phyloP scores from a whole-genome alignment of 37 sponge, comb jelly and placozoan species.

The Mnemiopsis leidyi region DNA sequence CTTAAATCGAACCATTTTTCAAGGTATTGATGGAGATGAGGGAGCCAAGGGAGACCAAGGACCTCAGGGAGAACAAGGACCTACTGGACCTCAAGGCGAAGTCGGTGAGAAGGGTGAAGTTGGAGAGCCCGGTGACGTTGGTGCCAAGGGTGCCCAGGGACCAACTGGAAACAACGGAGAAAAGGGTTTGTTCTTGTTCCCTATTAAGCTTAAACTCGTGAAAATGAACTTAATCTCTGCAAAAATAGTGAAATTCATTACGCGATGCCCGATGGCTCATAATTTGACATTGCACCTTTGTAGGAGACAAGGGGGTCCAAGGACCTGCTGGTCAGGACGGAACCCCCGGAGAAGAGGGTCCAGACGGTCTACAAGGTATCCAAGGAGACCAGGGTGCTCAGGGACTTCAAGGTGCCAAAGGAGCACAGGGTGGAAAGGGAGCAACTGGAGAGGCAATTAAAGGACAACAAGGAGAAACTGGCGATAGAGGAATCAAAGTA shows the following conservation, averaged over 20 bases:
- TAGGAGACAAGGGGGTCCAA: neutral
- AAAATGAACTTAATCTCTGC: too few species aligned
- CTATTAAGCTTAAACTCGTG: too few species aligned
- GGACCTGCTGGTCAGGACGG: neutral
- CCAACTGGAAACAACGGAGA: neutral
- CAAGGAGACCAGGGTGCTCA: constrained; percentile 35
- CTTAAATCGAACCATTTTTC: too few species aligned
- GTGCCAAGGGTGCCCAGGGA: constrained; percentile 8
- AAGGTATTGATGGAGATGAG: neutral
- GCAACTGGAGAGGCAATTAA: neutral
- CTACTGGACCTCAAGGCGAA: neutral
- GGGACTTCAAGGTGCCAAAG: constrained; percentile 51
- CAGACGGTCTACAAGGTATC: neutral
- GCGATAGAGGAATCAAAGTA: neutral
- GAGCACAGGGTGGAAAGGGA: neutral
- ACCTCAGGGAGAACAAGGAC: neutral
- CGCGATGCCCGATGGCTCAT: too few species aligned
- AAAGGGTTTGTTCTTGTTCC: neutral
- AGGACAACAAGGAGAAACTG: neutral
- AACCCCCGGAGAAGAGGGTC: constrained; percentile 22
- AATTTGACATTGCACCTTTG: too few species aligned
- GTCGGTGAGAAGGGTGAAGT: constrained; percentile 7
- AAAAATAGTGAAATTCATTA: too few species aligned
- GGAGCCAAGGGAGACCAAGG: constrained; percentile 53
- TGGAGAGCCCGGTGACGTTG: constrained; percentile 27